Conservation (phyloP, 2,888 invertebrate species). For the Stenotaenia linearis region DNA sequence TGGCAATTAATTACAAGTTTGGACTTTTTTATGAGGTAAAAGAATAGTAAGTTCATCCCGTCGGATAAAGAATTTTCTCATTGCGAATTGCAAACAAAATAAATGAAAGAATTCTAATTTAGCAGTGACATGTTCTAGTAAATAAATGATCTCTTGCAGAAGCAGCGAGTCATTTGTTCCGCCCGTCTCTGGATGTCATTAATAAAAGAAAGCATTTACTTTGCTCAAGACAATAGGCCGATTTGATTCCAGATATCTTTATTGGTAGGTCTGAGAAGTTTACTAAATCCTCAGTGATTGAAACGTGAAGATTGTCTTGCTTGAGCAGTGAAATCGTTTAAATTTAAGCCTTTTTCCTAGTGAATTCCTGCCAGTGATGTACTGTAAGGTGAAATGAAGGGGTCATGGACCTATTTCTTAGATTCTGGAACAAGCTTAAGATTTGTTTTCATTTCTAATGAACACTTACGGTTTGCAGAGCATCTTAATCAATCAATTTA, state of each 20-base stretch:
- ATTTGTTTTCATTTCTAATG: not conserved
- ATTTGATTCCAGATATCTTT: not conserved
- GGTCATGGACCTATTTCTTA: not conserved
- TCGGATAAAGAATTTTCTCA: too few species aligned
- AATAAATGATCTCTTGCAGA: too few species aligned
- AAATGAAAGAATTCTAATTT: not conserved
- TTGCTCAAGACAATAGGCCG: not conserved
- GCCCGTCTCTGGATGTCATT: not conserved
- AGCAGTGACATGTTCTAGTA: not conserved
- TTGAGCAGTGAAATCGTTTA: too few species aligned
- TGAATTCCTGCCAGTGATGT: too few species aligned
- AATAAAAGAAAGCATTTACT: not conserved
- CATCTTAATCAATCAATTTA: not conserved
- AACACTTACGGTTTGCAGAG: not conserved
- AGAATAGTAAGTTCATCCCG: too few species aligned
- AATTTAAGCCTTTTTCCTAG: too few species aligned
- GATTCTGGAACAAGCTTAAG: not conserved
- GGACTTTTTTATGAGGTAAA: not conserved
- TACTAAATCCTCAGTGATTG: not conserved
- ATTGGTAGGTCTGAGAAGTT: not conserved
- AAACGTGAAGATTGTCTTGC: not conserved
- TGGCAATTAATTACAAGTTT: too few species aligned
- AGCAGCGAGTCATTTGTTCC: not conserved
- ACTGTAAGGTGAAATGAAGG: not conserved
- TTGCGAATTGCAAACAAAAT: too few species aligned